phyloP scores from a whole-genome alignment of 2,113 vertebrate species.

The Muntiacus reevesi region DNA sequence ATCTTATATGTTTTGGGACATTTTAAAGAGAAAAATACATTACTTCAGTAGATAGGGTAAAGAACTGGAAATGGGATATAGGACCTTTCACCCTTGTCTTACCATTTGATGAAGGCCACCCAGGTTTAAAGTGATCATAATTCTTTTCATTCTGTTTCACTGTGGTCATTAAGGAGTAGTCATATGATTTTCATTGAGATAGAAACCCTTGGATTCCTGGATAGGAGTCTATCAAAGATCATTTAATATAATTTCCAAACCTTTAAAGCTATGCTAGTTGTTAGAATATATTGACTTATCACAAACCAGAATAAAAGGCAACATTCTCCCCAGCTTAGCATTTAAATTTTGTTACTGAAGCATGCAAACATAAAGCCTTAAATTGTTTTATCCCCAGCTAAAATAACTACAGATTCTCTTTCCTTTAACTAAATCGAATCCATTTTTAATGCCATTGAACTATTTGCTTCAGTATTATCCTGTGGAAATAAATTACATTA shows the following conservation, averaged over 20 bases:
- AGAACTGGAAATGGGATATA: conserved; percentile 23
- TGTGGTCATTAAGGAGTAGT: background rate
- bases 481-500: background rate
- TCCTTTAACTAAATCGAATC: background rate
- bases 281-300: background rate
- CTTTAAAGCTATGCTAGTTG: background rate
- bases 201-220: background rate
- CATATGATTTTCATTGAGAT: background rate
- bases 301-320: background rate
- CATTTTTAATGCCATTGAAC: background rate
- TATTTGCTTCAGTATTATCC: background rate
- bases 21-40: conserved; percentile 53
- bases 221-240: background rate
- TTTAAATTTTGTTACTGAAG: background rate
- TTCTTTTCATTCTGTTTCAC: background rate
- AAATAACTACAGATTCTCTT: conserved; percentile 26
- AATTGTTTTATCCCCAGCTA: conserved; percentile 47
- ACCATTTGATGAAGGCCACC: conserved; percentile 23
- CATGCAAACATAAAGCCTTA: background rate
- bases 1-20: conserved; percentile 31
- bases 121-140: background rate
- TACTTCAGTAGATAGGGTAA: conserved; percentile 30
- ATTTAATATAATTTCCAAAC: background rate
- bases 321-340: background rate
- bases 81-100: background rate